Conservation (phyloP, 1,140 invertebrate genomes). For the Drosophila ficusphila region DNA sequence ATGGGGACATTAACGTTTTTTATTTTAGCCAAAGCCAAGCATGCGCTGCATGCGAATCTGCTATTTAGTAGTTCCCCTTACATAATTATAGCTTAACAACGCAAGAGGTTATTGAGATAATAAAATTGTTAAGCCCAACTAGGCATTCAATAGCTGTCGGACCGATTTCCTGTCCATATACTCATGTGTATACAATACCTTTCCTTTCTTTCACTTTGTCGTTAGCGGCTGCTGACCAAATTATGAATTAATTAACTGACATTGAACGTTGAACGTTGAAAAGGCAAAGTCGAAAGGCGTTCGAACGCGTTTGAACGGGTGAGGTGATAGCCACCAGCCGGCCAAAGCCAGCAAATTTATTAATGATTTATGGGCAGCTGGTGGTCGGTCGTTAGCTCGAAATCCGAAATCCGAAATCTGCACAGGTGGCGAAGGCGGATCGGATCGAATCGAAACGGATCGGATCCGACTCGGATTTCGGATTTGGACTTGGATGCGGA, state of each 20-base stretch:
- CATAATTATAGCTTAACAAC: not conserved
- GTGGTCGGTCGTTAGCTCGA: constrained; percentile 2
- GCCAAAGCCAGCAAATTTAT: constrained; percentile 23
- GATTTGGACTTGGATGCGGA: not conserved
- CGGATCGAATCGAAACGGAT: not conserved
- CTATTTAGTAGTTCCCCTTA: not conserved
- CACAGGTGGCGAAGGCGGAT: constrained; percentile 18
- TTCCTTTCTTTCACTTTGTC: constrained; percentile 2
- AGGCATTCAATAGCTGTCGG: not conserved
- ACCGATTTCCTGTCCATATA: constrained; percentile 7
- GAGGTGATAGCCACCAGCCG: too few species aligned
- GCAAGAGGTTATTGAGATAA: constrained; percentile 12
- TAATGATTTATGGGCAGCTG: constrained; percentile 48
- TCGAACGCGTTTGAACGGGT: constrained; percentile 13
- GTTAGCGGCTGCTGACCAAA: constrained; percentile 1
- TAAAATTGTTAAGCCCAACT: constrained; percentile 12
- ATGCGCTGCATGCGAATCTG: constrained; percentile 3
- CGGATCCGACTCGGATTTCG: not conserved
- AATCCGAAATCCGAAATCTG: constrained; percentile 17
- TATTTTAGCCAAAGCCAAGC: not conserved
- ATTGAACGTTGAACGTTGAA: constrained; percentile 55
- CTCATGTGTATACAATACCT: too few species aligned
- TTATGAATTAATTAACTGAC: constrained; percentile 58
- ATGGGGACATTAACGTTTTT: constrained; percentile 7
- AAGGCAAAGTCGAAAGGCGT: constrained; percentile 8